Evolutionary conservation across 2,113 vertebrate genomes (phyloP), one percentile per base, ranked within the genome.

Genomic region (Lepisosteus oculatus): DNA sequence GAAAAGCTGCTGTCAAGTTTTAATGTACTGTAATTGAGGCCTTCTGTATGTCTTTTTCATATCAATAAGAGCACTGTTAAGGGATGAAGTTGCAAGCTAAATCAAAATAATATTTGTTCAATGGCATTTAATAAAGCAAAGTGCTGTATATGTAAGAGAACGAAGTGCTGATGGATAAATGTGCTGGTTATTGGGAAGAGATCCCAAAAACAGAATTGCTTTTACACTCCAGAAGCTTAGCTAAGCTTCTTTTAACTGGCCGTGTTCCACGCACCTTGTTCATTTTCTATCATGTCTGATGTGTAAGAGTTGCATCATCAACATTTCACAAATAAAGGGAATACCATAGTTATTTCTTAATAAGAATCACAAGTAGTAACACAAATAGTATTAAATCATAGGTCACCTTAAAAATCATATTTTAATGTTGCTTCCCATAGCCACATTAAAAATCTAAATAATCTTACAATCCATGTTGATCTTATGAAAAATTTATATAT

Each of bases 161-260:
- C 69, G 71, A 72, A 62, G 75, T 68, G 68, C 71, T 76, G 75
- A 79, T 64, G 77, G 76, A 63, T 78, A 76, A 74, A 77, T 80
- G 72, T 74, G 78, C 72, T 77, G 73, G 73, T 80, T 74, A 12
- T 72, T 67, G 83, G 80, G 79, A 80, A 66, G 13, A 11, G 63
- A 54, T 74, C 77, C 77, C 47, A 51, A 84, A 81, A 62, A 76
- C 70, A 68, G 75, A 73, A 74, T 64, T 69, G 73, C 5, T 55
- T 61, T 70, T 12, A 43, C 15, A 14, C 17, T 55, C 4, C 47
- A 17, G 15, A 13, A 51, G 4, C 63, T 2, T 17, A n/a, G 59
- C 65, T 64, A 61, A 61, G 65, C 14, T 63, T 59, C 43, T 43
- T 76, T 17, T 63, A 67, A 71, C 67, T 85, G 84, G 83, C 78